Base-by-base conservation (phyloP, 2,113 vertebrate species). In the Archilochus colubris region DNA sequence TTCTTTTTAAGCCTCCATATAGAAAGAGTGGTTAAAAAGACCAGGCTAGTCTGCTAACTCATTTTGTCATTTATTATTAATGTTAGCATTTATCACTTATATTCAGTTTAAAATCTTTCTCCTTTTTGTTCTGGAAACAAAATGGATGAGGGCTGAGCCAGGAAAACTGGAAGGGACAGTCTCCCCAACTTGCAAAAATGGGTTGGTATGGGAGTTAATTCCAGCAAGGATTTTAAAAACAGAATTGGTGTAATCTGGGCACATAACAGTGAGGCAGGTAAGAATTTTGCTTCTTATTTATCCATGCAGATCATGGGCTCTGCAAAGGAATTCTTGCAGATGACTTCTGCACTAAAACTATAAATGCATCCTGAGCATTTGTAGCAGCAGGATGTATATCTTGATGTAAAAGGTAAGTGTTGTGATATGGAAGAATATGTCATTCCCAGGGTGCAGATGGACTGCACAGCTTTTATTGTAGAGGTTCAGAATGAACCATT, bases 331-430 rank as follows among this genome's bases (percentile, higher is more conserved):
- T 13, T 48, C 4, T 75, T 74, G 54, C 74, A 79, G 54, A 16
- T 73, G 20, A 19, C n/a, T 61, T 86, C 40, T 91, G 61, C 67
- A 12, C 40, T 81, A 54, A 73, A 91, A 68, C 40, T 28, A 1
- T 93, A 77, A 66, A 46, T 48, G 59, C 64, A 63, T 23, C 43
- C 44, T 2, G 3, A 48, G 31, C 31, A 7, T 70, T 86, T 0
- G 1, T 53, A 77, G 68, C 59, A 77, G 59, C 59, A 77, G 59
- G 76, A 77, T 1, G 0, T 58, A 6, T 0, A 1, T 55, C 28
- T 67, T 2, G 1, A 12, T 62, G 20, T 50, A 55, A 66, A 74
- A 93, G 61, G 72, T 89, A 55, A 44, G 24, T 54, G 13, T 38
- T 50, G 51, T 79, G 67, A 63, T 38, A 67, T 9, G 27, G 73